Evolutionary conservation across 1,140 invertebrate species (phyloP).

Genomic region (Helicoverpa zea): DNA sequence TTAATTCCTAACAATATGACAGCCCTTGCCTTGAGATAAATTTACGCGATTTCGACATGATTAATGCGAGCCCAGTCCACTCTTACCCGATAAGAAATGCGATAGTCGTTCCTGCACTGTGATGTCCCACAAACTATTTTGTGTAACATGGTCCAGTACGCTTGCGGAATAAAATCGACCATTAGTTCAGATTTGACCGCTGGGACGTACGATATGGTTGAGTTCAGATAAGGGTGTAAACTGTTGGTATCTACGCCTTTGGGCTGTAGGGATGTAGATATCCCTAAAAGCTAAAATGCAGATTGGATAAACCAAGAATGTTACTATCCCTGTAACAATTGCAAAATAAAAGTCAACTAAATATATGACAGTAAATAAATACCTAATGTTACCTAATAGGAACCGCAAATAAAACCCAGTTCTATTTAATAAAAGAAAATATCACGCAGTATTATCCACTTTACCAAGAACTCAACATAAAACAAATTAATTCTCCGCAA

Average conservation of each 20-base stretch:
- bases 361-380: too few species aligned
- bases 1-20: conserved; percentile 42
- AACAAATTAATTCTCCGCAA: conserved; percentile 28
- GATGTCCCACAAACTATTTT: conserved; percentile 12
- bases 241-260: conserved; percentile 22
- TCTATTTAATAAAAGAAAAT: not conserved
- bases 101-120: conserved; percentile 2
- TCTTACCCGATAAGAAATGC: conserved; percentile 11
- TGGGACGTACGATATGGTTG: not conserved
- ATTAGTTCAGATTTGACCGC: conserved; percentile 34
- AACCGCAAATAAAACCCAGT: too few species aligned
- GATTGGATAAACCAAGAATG: not conserved
- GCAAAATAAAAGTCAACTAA: too few species aligned
- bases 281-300: too few species aligned
- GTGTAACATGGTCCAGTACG: conserved; percentile 17
- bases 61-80: conserved; percentile 32
- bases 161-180: conserved; percentile 12
- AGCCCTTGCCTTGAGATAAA: conserved; percentile 38
- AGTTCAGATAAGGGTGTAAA: not conserved
- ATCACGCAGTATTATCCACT: conserved; percentile 11
- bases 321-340: too few species aligned
- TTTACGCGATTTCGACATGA: conserved; percentile 48
- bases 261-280: not conserved
- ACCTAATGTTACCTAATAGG: too few species aligned
- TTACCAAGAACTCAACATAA: conserved; percentile 12